Base-by-base conservation (phyloP, 2,797 vertebrate species). In the Esox masquinongy region DNA sequence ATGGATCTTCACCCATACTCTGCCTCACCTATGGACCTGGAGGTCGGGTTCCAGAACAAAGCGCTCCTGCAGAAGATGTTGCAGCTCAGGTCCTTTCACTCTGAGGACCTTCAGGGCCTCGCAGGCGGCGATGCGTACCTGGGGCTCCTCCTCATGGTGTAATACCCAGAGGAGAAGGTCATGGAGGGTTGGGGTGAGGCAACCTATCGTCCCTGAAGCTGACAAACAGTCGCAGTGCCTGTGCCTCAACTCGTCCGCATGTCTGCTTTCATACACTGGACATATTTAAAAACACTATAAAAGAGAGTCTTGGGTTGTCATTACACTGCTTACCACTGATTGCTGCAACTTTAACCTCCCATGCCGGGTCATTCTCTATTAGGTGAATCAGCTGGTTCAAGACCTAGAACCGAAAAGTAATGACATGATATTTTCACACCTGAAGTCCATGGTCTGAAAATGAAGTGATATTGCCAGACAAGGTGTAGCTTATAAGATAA, bases 161-260 rank as follows among this genome's bases (percentile, higher is more conserved):
- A 94, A 17, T 39, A 91, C 90, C 92, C 92, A 92, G 73, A 95
- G 89, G 76, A 95, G 77, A 29, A 87, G 79, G 3, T 91, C 79
- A 78, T 80, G 91, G 68, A 94, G 79, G 43, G 76, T 69, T 16
- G 89, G 79, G 16, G 82, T 93, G 68, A 90, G 83, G 36, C 84
- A 82, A n/a, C 93, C 92, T 68, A 93, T 93, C 74, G 87, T 86
- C 36, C 90, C 90, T 77, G 94, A 69, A 85, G 93, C 94, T 95
- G 76, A 61, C 26, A 50, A 56, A 78, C 36, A 14, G 15, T 24
- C 14, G 59, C 50, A 53, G 29, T 31, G 29, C 29, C 29, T 31
- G 50, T 53, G 50, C 17, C 50, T n/a, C 50, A 19, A 51, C 0
- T 9, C 26, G n/a, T 68, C n/a, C 47, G 70, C 51, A 59, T 29